Conservation (phyloP, 2,113 vertebrate species). For the Ictalurus furcatus region DNA sequence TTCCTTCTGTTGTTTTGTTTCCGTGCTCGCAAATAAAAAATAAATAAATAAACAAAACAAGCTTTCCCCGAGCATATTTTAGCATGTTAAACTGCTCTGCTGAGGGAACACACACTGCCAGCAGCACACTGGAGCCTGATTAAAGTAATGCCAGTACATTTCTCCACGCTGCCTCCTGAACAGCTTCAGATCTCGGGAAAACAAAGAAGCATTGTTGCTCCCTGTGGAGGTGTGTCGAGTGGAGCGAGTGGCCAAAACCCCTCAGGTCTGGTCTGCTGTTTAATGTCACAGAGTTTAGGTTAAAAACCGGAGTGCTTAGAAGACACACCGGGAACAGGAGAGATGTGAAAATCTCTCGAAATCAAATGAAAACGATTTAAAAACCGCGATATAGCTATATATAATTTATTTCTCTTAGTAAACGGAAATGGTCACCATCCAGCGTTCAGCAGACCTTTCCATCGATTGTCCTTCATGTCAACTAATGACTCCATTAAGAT, state of each 20-base stretch:
- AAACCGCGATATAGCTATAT: not conserved
- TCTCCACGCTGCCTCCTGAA: not conserved
- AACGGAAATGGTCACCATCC: not conserved
- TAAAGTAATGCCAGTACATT: conserved; percentile 27
- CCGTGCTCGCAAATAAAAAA: not conserved
- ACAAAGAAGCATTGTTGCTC: conserved; percentile 13
- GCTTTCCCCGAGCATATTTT: conserved; percentile 10
- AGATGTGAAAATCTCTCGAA: not conserved
- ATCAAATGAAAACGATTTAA: not conserved
- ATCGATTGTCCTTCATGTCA: not conserved
- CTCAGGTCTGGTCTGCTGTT: not conserved
- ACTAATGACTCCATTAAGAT: not conserved
- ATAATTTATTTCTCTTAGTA: not conserved
- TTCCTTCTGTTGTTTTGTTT: not conserved
- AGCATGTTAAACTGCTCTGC: conserved; percentile 2
- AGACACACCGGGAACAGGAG: not conserved
- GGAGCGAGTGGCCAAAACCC: not conserved
- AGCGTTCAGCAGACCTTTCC: not conserved
- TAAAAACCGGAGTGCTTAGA: not conserved
- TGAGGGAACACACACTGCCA: conserved; percentile 16
- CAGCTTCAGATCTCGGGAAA: not conserved
- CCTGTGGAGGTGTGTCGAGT: conserved; percentile 13
- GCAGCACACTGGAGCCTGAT: conserved; percentile 16
- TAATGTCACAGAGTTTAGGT: not conserved
- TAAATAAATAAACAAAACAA: no score